Conservation (phyloP, 1,140 invertebrate genomes). For the Zaprionus ghesquierei region DNA sequence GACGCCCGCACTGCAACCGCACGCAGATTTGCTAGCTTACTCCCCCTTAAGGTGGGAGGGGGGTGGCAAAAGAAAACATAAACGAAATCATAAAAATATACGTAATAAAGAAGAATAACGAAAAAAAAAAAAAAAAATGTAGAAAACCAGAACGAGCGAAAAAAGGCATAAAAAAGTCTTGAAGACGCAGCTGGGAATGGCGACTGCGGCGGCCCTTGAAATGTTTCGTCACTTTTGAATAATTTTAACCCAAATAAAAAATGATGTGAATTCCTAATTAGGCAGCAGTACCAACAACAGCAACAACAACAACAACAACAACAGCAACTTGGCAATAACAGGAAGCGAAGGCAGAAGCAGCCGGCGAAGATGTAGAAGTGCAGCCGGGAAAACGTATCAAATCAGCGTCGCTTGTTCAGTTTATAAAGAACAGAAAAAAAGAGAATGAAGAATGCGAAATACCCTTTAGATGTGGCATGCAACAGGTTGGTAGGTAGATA, state of each 20-base stretch:
- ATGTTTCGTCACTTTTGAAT: conserved; percentile 76
- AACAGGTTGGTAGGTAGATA: neutral
- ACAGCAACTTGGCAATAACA: conserved; percentile 17
- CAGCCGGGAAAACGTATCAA: conserved; percentile 43
- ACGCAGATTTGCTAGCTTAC: conserved; percentile 47
- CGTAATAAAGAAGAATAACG: conserved; percentile 7
- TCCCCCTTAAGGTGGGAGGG: neutral
- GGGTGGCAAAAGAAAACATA: conserved; percentile 5
- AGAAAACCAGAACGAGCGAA: neutral
- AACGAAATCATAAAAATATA: conserved; percentile 19
- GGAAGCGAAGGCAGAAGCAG: neutral
- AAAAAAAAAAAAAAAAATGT: conserved; percentile 2
- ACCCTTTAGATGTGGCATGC: neutral
- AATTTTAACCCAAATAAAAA: conserved; percentile 82
- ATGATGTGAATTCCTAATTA: conserved; percentile 82
- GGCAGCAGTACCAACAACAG: too few relatives aligned
- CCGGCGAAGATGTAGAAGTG: conserved; percentile 7
- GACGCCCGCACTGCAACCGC: conserved; percentile 19
- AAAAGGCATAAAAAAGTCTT: conserved; percentile 34
- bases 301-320: too few relatives aligned
- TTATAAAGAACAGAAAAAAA: conserved; percentile 5
- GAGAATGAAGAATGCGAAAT: neutral
- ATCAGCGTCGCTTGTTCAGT: conserved; percentile 67
- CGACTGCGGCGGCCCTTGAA: conserved; percentile 35
- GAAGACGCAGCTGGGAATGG: conserved; percentile 46